Base-by-base conservation (phyloP, 1,140 invertebrate genomes). In the Schlechtendalia chinensis region DNA sequence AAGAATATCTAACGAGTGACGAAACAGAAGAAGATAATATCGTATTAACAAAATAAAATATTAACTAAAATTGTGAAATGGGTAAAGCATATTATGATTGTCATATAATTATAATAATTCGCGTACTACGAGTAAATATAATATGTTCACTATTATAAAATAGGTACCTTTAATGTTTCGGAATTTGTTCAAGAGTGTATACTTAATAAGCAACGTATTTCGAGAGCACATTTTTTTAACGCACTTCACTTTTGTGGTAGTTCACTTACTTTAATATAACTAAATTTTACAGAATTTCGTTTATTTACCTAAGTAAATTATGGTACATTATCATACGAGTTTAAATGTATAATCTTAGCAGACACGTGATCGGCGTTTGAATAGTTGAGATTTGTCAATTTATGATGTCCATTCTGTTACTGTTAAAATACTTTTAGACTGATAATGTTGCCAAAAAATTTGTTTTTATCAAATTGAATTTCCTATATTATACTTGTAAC, bases 371-470 rank as follows among this genome's bases (percentile, higher is more conserved):
- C 50, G 53, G 69, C 29, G 19, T 54, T 29, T n/a, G 50, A 14
- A 1, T 69, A 72, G 50, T 39, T 39, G 32, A 39, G 32, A 4
- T 53, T 54, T 29, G 24, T 72, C 24, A 72, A 54, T 72, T 17
- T 29, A 69, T 69, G 22, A 47, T 12, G 24, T 8, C 27, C 53
- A n/a, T 54, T 50, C n/a, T 53, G 1, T 72, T 54, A 72, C 12
- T 29, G 11, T 72, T 29, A 53, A 29, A 54, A 17, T 71, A 53
- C 45, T 8, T 71, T 53, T 71, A 71, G 67, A 71, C 67, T 71
- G 67, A 72, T 54, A 54, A 72, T 29, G 24, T 72, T 72, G 69
- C 69, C 69, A 72, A 72, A 54, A n/a, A n/a, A n/a, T n/a, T n/a
- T 72, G 12, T 54, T 63, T 63, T 53, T 72, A 72, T 14, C 24